Conservation (phyloP, 53 echinoderm and acorn worm species). For the Crossaster papposus region DNA sequence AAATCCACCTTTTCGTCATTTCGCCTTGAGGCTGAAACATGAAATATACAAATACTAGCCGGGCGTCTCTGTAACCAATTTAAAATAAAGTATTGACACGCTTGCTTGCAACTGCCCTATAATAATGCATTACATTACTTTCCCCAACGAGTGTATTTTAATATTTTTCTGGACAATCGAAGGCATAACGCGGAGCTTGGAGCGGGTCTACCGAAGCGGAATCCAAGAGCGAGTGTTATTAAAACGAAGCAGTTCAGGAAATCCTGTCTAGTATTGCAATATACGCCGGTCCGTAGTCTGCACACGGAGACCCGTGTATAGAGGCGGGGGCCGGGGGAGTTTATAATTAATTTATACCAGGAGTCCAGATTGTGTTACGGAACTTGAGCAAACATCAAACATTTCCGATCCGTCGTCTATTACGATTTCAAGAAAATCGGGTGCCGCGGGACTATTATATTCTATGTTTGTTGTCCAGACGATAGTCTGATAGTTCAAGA, state of each 20-base stretch:
- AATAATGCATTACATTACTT: not conserved
- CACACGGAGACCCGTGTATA: too few relatives aligned
- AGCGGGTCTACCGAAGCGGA: not conserved
- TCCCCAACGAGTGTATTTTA: too few relatives aligned
- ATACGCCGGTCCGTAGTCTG: not conserved
- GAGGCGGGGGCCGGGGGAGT: not conserved
- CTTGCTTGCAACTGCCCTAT: not conserved
- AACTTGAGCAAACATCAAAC: not conserved
- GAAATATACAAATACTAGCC: too few relatives aligned
- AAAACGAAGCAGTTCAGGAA: not conserved
- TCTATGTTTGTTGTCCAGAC: too few relatives aligned
- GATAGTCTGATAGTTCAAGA: too few relatives aligned
- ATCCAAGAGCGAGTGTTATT: not conserved
- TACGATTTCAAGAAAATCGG: too few relatives aligned
- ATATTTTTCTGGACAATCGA: not conserved
- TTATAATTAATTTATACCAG: not conserved
- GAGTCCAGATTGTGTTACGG: not conserved
- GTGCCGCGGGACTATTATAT: too few relatives aligned
- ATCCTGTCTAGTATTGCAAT: not conserved
- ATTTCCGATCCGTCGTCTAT: too few relatives aligned
- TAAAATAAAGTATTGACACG: not conserved
- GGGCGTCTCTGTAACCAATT: not conserved
- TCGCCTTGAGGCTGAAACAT: too few relatives aligned
- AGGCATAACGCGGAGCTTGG: not conserved
- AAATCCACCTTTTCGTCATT: too few relatives aligned